Conservation (phyloP, 2,797 vertebrate species). For the Brotula barbata region DNA sequence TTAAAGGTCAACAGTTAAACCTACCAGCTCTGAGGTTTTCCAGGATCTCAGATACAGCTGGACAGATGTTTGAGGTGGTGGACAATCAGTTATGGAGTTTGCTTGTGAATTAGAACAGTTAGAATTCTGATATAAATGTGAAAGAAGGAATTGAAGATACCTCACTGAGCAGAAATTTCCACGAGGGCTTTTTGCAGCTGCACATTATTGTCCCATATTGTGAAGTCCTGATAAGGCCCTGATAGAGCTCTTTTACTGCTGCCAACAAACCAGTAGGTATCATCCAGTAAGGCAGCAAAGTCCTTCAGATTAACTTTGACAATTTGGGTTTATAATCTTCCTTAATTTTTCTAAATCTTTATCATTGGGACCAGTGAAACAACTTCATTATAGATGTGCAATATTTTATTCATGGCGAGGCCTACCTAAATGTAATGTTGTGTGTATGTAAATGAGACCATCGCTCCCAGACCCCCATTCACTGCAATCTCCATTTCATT, state of each 20-base stretch:
- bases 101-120: too few relatives aligned
- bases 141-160: too few relatives aligned
- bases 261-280: too few relatives aligned
- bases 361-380: conserved; percentile 62
- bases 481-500: conserved; percentile 74
- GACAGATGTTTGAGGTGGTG: too few relatives aligned
- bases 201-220: conserved; percentile 1
- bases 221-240: conserved; percentile 1
- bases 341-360: conserved; percentile 34
- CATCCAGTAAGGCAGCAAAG: neutral
- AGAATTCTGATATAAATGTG: too few relatives aligned
- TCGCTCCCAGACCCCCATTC: conserved; percentile 48
- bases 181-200: neutral
- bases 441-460: conserved; percentile 73
- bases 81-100: too few relatives aligned
- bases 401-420: conserved; percentile 79
- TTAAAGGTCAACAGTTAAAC: too few relatives aligned
- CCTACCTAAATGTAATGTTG: conserved; percentile 67
- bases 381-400: conserved; percentile 48
- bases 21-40: too few relatives aligned
- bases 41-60: too few relatives aligned
- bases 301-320: conserved; percentile 1
- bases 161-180: neutral
- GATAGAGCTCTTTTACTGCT: neutral
- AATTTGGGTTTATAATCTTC: conserved; percentile 10